Percentiles rank a stretch among this genome's conserved stretches.
Evolutionary conservation across 1,140 invertebrate genomes (phyloP).

Genomic region (Brachionus sp.): DNA sequence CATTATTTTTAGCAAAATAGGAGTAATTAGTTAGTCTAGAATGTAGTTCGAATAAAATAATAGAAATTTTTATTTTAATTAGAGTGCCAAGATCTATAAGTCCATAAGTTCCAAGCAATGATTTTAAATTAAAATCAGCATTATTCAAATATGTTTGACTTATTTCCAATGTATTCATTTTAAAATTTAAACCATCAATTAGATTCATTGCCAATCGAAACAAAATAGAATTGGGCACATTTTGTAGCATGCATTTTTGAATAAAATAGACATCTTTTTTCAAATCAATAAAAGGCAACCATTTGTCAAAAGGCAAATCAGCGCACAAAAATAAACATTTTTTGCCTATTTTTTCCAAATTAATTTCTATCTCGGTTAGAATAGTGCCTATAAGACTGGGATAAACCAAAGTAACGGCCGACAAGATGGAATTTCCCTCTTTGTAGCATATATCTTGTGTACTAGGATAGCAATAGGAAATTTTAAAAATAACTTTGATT

Average conservation of each 20-base stretch:
- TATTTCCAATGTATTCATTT: neutral
- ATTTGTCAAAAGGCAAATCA: slow-evolving; percentile 14
- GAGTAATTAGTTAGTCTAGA: slow-evolving; percentile 16
- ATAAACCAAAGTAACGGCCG: neutral
- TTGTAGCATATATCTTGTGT: slow-evolving; percentile 34
- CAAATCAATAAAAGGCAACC: slow-evolving; percentile 10
- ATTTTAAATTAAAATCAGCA: neutral
- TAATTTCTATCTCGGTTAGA: slow-evolving; percentile 18
- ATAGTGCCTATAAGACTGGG: slow-evolving; percentile 23
- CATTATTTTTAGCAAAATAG: neutral
- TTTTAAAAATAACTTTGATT: slow-evolving; percentile 5
- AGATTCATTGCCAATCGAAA: neutral
- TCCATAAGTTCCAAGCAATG: neutral
- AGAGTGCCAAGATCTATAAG: neutral
- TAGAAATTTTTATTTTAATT: slow-evolving; percentile 15
- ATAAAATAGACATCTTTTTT: slow-evolving; percentile 36
- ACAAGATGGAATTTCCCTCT: slow-evolving; percentile 33
- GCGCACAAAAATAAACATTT: slow-evolving; percentile 1
- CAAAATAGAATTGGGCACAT: slow-evolving; percentile 35
- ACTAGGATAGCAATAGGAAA: slow-evolving; percentile 18
- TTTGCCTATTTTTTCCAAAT: slow-evolving; percentile 33
- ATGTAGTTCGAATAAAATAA: slow-evolving; percentile 44
- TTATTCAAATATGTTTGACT: neutral
- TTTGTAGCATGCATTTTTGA: neutral
- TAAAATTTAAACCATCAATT: slow-evolving; percentile 32